Evolutionary conservation across 2,113 vertebrate species (phyloP), one percentile per base, ranked within the genome.

Genomic region (Ictalurus punctatus): DNA sequence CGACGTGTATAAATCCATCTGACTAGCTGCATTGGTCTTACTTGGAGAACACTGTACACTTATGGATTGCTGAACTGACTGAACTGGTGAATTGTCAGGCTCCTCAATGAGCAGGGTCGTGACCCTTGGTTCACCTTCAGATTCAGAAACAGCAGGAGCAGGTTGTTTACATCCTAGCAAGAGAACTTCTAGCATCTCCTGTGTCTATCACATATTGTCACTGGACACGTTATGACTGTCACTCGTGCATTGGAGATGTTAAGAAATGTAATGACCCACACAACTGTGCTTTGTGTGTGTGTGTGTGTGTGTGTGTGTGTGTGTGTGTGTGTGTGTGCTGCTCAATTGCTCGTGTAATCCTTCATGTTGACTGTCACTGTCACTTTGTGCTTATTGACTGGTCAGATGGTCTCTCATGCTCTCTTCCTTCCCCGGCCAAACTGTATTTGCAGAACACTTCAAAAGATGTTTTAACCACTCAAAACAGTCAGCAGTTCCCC

Each of bases 321-420:
- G 65, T 67, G 84, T 74, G 87, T 65, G 86, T 73, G 88, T 88
- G 54, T 86, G 85, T 81, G 76, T 82, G 78, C 71, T 84, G 61
- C 86, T 86, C 71, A 90, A 88, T 88, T 88, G 84, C 89, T 40
- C 86, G 85, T 89, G 78, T 90, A 91, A 91, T 90, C 89, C 69
- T 88, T 81, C 84, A 82, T 85, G 88, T 83, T 65, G 67, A 67
- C 63, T 84, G 81, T 89, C 81, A 87, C 80, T 79, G 88, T 83
- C 84, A 90, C 65, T 91, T 86, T 89, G 74, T 84, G 76, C 56
- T 86, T 91, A 80, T 78, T 88, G 89, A 76, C 56, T 91, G 78
- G 69, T 86, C 87, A 86, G 79, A 88, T 88, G 56, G 40, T 56
- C 44, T 83, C 37, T 79, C 74, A 10, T 79, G 84, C 23, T 89